phyloP scores from a whole-genome alignment of 30 jellyfish, hydroid and myxozoan species.

The Aurelia sp. region DNA sequence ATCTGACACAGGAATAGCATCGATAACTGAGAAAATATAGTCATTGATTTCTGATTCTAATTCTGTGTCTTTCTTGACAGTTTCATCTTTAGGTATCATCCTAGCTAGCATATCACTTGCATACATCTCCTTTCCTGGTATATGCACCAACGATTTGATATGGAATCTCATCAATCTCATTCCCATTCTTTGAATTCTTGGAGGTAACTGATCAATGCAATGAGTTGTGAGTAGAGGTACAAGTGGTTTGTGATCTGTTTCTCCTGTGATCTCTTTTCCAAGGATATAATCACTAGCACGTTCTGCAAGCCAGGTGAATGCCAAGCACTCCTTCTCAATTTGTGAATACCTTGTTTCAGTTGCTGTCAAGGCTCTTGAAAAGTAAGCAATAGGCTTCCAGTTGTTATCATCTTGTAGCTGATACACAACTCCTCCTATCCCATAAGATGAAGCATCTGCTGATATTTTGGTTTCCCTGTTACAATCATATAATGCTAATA shows the following conservation, averaged over 20 bases:
- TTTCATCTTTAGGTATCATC: constrained; percentile 23
- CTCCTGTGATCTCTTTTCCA: constrained; percentile 49
- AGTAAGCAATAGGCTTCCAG: constrained; percentile 58
- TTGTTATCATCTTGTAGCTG: constrained; percentile 41
- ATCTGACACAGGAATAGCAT: constrained; percentile 45
- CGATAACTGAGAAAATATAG: constrained; percentile 27
- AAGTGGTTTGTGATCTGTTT: constrained; percentile 47
- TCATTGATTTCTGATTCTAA: constrained; percentile 14
- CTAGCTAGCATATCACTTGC: constrained; percentile 31
- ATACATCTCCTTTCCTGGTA: constrained; percentile 56
- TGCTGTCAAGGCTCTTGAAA: constrained; percentile 42
- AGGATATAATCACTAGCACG: constrained; percentile 56
- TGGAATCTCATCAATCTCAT: constrained; percentile 41
- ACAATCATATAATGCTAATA: constrained; percentile 8
- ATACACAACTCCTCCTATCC: constrained; percentile 55
- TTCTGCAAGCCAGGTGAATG: constrained; percentile 60
- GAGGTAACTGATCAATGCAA: constrained; percentile 46
- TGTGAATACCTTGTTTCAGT: constrained; percentile 56
- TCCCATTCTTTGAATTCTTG: constrained; percentile 34
- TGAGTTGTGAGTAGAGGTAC: constrained; percentile 55
- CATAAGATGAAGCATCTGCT: constrained; percentile 59
- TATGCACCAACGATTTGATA: constrained; percentile 19
- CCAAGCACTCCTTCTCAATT: constrained; percentile 76
- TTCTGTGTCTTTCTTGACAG: neutral
- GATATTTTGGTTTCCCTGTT: constrained; percentile 34